Conservation (phyloP, 2,888 invertebrate species). For the Tethea ocularis region DNA sequence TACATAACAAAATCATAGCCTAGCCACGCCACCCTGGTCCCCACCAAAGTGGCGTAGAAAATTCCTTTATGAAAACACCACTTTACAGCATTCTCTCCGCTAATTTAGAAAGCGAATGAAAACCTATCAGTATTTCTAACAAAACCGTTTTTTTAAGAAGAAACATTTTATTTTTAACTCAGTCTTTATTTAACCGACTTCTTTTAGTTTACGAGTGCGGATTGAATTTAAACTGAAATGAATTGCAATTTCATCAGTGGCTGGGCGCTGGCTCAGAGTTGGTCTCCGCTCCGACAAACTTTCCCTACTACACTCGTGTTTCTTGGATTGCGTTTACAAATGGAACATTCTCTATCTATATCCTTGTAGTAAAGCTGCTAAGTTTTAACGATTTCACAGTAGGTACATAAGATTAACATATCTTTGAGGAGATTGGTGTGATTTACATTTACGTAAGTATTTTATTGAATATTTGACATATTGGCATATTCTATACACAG, state of each 20-base stretch:
- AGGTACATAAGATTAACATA: too few species aligned
- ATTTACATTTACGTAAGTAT: too few species aligned
- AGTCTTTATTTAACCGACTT: constrained; percentile 19
- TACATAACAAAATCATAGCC: too few species aligned
- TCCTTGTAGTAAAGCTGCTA: neutral
- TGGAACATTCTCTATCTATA: neutral
- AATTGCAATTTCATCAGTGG: constrained; percentile 26
- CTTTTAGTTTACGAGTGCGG: constrained; percentile 19
- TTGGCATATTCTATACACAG: too few species aligned
- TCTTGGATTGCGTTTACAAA: neutral
- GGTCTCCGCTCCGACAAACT: constrained; percentile 22
- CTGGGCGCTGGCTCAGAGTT: constrained; percentile 20
- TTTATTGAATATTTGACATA: too few species aligned
- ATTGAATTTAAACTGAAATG: constrained; percentile 38
- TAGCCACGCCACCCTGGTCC: too few species aligned
- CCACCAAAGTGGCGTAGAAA: too few species aligned
- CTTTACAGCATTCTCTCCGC: too few species aligned
- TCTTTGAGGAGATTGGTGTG: too few species aligned
- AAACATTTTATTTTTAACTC: constrained; percentile 17
- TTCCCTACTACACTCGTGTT: constrained; percentile 20
- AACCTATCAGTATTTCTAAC: neutral
- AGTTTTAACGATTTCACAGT: too few species aligned
- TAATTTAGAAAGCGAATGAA: too few species aligned
- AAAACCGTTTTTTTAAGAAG: neutral
- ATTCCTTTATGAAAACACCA: too few species aligned